Evolutionary conservation across 1,140 invertebrate species (phyloP), one percentile per base, ranked within the genome.

Genomic region (Drosophila sproati): DNA sequence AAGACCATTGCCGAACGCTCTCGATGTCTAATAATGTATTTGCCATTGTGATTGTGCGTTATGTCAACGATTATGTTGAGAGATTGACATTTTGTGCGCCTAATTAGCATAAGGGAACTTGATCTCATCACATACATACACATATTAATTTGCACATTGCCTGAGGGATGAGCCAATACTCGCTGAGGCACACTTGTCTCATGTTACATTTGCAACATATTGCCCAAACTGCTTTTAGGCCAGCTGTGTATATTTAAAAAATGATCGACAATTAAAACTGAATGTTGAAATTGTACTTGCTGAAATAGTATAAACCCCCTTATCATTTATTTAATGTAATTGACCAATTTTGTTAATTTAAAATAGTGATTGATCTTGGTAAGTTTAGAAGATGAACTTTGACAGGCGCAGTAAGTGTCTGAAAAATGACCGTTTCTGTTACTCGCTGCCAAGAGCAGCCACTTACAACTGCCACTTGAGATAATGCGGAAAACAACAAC

Each of bases 111-210:
- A 57, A 4, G 37, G 34, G n/a, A 61, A 29, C 6, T 32, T 6
- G 48, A 32, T 29, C 35, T 28, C 20, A 20, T 20, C 20, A 20
- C 20, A 20, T 20, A 20, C 20, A 20, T 20, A 20, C 20, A 20
- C 20, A 20, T 20, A 63, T 64, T 71, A 34, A 63, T 63, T 55
- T 71, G 68, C 39, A 71, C 63, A 63, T 48, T 51, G 34, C 48
- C 59, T 71, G 68, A 64, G 56, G 64, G 68, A 71, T 64, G 34
- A n/a, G 47, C 67, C 37, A 61, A 69, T 69, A 45, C 12, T 48
- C 5, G 2, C 43, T 20, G 20, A n/a, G 12, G 20, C 12, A 47
- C 12, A 48, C 34, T 48, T 29, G 8, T 3, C 47, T 10, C 3
- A 10, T 28, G 5, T 48, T 37, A 32, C 7, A 8, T 37, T 8